Base-by-base conservation (phyloP, 2,797 vertebrate genomes). In the Macrochelys suwanniensis region DNA sequence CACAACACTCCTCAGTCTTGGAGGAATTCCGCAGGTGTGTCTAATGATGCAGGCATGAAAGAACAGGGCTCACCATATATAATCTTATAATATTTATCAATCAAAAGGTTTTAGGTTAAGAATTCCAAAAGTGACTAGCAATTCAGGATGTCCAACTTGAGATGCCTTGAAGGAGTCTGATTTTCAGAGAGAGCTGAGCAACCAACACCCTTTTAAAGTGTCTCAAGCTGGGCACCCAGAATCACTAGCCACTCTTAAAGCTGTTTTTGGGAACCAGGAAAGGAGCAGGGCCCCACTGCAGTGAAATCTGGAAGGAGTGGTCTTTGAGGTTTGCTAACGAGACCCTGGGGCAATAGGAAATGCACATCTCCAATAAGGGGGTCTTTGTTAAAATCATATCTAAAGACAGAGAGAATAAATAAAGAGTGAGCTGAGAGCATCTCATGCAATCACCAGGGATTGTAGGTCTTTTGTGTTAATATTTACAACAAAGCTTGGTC, bases 21-120 rank as follows among this genome's bases (percentile, higher is more conserved):
- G 45, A 95, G 81, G 87, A 93, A 87, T 28, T 28, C 47, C 74
- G 93, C 17, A 26, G 37, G 5, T 86, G 92, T 89, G 82, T 61
- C 6, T 26, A 80, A 88, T 95, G 42, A 23, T 17, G 16, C 7
- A 84, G 78, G 49, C n/a, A 2, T 56, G 76, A 86, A 93, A 49
- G 5, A 84, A 89, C 77, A 37, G 1, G 88, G 88, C 94, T 47
- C 2, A 13, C 31, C 82, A 80, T 5, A 5, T 5, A 83, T 84
- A 88, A 83, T 11, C 23, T 45, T 49, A 54, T 47, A 71, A 65
- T 82, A 82, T 25, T 31, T 15, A 78, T 80, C 2, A 68, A 47
- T 28, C 84, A 92, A 90, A 57, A 82, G 65, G 53, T 4, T 6
- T 13, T 76, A 49, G n/a, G 86, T 89, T 3, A 45, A 42, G 85